Percentiles rank a stretch among this genome's conserved stretches.
phyloP scores from a whole-genome alignment of 2,888 invertebrate species.

The Melanchra persicariae region DNA sequence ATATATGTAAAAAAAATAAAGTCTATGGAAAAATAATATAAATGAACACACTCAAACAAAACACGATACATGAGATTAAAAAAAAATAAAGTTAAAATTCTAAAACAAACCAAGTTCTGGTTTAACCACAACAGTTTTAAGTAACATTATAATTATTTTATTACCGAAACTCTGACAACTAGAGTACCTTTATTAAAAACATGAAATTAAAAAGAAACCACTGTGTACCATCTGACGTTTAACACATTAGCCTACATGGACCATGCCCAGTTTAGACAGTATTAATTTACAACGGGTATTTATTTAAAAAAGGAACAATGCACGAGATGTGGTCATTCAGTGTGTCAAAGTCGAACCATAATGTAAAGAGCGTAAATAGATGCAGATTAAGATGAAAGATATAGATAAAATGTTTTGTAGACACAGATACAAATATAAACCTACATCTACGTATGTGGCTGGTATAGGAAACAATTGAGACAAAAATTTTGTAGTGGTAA shows the following conservation, averaged over 20 bases:
- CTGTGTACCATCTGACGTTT: constrained; percentile 80
- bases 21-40: too few relatives aligned
- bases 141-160: not conserved
- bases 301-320: constrained; percentile 60
- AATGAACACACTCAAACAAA: too few relatives aligned
- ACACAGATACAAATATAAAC: not conserved
- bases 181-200: constrained; percentile 64
- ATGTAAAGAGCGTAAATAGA: constrained; percentile 5
- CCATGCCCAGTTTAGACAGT: constrained; percentile 78
- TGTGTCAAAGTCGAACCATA: constrained; percentile 46
- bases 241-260: constrained; percentile 73
- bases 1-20: not conserved
- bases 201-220: constrained; percentile 59
- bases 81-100: too few relatives aligned
- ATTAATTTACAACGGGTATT: constrained; percentile 82
- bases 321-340: constrained; percentile 22
- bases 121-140: not conserved
- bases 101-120: not conserved
- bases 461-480: too few relatives aligned
- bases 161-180: constrained; percentile 34
- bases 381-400: not conserved
- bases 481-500: not conserved
- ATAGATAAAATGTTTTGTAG: not conserved
- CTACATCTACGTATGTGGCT: too few relatives aligned
- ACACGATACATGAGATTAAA: too few relatives aligned